Base-by-base conservation (phyloP, 2,113 vertebrate genomes). In the Ondatra zibethicus region DNA sequence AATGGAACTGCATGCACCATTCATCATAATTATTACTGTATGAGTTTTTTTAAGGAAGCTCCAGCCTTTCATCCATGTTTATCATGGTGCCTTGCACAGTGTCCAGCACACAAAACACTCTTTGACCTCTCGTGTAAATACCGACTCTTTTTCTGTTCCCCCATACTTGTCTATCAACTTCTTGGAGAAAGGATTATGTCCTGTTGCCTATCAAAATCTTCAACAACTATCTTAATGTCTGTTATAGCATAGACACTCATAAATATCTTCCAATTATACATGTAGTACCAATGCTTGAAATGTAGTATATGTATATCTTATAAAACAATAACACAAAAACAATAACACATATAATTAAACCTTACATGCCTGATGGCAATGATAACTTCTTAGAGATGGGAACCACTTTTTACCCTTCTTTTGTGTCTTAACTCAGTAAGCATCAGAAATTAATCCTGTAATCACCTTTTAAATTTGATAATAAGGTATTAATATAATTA, bases 401-500 rank as follows among this genome's bases (percentile, higher is more conserved):
- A 95, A 42, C 12, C 4, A 12, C 65, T 25, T 21, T 25, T 77
- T 63, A 90, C 23, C 42, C 19, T 88, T n/a, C 19, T 68, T 29
- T 9, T 80, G 1, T 82, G 75, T 81, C 31, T 13, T 86, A n/a
- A 80, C 4, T 29, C 27, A 47, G 45, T 4, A 55, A 91, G 7
- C 13, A 87, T 87, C n/a, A 90, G 66, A 93, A 86, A 63, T 93
- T 11, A 88, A 63, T 93, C 72, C 39, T 76, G 27, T 33, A 68
- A 75, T 39, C 66, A 65, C 17, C 63, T 91, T 50, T 23, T 61
- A 80, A 94, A 89, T 72, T 87, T 42, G 63, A 63, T 76, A 76
- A 25, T 88, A 92, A 78, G 10, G 42, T 63, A 85, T 42, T 65
- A 45, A 19, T 55, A 16, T 47, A 70, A 91, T 89, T 61, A 92